Evolutionary conservation across 2,113 vertebrate species (phyloP), one percentile per base, ranked within the genome.

Genomic region (Cisticola juncidis): DNA sequence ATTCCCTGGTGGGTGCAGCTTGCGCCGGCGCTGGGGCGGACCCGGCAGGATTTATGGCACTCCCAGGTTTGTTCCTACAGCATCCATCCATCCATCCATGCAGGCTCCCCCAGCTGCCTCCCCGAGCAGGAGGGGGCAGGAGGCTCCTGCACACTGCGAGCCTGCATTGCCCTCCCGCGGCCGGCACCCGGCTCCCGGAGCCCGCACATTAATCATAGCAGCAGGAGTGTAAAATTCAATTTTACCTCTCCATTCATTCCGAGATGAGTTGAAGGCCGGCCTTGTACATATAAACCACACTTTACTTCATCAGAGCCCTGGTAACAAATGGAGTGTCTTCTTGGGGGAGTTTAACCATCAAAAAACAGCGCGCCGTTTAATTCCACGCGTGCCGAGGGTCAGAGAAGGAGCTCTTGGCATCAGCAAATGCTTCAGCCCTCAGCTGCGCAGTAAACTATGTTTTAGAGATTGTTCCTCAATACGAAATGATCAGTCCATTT

Each of bases 401-500:
- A 99, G 81, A 98, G 98, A 97, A 96, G 98, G 98, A 98, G 98
- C 98, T 98, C 98, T 97, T 88, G 97, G 98, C 97, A 98, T 98
- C 98, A 97, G 98, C 98, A 98, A 98, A 98, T 98, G 98, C 98
- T 98, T 95, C 96, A 97, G 98, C 96, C 98, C 98, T 98, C 98
- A 98, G 98, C 98, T 98, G 98, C 73, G 97, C 98, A 99, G 98
- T 99, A 99, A 99, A 99, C 98, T 98, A 99, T 98, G 98, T 98
- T 99, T 99, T 99, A 99, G 98, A 98, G 98, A 99, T 99, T 99
- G 99, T 99, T 99, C 98, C 98, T 99, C 99, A 99, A 99, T 99
- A 98, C 97, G 97, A 99, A 99, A 99, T 99, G 99, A 99, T 99
- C 99, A 98, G 99, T 98, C 98, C 99, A 99, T 99, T 99, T 99